Base-by-base conservation (phyloP, 1,140 invertebrate genomes). In the Leptoteleia sp. region DNA sequence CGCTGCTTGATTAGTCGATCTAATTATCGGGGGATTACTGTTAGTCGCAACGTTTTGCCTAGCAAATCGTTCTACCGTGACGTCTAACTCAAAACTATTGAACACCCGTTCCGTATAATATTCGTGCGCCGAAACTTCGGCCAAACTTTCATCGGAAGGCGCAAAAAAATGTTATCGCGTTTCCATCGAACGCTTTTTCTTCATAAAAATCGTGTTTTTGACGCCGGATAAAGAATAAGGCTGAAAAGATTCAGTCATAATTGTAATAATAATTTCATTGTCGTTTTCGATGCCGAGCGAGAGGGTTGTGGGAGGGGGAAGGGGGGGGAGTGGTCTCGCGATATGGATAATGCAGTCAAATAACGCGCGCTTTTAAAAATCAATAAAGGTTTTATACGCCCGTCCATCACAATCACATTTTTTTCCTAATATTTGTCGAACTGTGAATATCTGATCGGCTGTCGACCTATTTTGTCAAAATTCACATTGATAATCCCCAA, bases 21-120 rank as follows among this genome's bases (percentile, higher is more conserved):
- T 82, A 84, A 84, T 84, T 84, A 84, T 84, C 80, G 52, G 17
- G 52, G 55, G 52, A 80, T 76, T 76, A 71, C 65, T 47, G 71
- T 13, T 71, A 76, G 77, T 80, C 75, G 54, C 65, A 72, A 80
- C 77, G 43, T 80, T 76, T 80, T 72, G 61, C 77, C 61, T 76
- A 65, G 65, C 71, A 80, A 80, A 80, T 80, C 71, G 71, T 64
- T 80, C 65, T 65, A 72, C 57, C 71, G 54, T 76, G 77, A 80
- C 65, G 48, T 64, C 57, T 71, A 75, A 77, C 45, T 77, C 75
- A 65, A 76, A 75, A 80, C 71, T 80, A 75, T 79, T 55, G 59
- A 79, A 67, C 64, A 64, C 31, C 43, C 38, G 37, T 65, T 65
- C 35, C 52, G 47, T 45, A 35, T 62, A 71, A 71, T 61, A 71